Evolutionary conservation across 2,888 invertebrate genomes (phyloP).

Genomic region (Cecidostiba fungosa): DNA sequence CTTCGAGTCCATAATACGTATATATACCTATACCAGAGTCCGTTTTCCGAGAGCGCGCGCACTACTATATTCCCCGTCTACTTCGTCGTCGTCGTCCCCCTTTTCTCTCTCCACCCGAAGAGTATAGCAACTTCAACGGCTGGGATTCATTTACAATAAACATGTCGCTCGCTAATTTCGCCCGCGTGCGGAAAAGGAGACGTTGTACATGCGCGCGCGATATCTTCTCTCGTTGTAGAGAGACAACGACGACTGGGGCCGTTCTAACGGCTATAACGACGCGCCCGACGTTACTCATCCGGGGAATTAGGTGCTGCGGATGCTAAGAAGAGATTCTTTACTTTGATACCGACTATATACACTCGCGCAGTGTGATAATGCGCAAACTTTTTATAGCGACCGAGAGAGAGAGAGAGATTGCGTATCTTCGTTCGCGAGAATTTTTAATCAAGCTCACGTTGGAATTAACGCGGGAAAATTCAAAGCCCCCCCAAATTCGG

Average conservation of each 20-base stretch:
- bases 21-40: not conserved
- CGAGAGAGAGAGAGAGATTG: not conserved
- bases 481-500: constrained; percentile 6
- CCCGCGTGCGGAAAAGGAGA: constrained; percentile 62
- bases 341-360: constrained; percentile 21
- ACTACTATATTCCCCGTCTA: constrained; percentile 15
- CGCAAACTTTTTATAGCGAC: not conserved
- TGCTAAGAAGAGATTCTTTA: constrained; percentile 30
- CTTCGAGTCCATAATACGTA: constrained; percentile 1
- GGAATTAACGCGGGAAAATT: constrained; percentile 11
- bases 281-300: constrained; percentile 35
- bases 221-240: not conserved
- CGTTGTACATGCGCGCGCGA: constrained; percentile 47
- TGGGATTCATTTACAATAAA: constrained; percentile 80
- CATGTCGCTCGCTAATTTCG: constrained; percentile 78
- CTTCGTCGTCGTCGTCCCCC: not conserved
- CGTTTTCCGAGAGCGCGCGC: constrained; percentile 20
- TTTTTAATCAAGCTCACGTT: not conserved
- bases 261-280: constrained; percentile 11
- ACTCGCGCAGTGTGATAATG: not conserved
- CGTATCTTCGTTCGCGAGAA: not conserved
- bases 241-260: not conserved
- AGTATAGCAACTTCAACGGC: not conserved
- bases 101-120: not conserved
- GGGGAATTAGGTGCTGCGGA: constrained; percentile 50